Conservation (phyloP, 2,113 vertebrate genomes). For the Bubo blakistoni region DNA sequence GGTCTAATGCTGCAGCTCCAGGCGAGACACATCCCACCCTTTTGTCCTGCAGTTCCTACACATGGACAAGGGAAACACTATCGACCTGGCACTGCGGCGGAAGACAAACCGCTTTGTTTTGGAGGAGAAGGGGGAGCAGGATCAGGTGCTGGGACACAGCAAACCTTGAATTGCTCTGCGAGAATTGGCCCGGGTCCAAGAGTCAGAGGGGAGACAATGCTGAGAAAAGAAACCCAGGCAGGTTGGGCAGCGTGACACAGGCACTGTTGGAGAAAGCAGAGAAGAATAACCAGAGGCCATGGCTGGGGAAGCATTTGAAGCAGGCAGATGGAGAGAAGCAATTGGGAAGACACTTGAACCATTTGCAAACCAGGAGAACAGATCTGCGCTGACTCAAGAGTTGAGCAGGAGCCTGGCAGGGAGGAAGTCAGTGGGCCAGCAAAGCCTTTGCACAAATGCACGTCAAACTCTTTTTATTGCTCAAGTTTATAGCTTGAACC, state of each 20-base stretch:
- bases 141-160: not conserved
- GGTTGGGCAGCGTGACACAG: not conserved
- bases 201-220: not conserved
- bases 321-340: not conserved
- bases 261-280: fast-evolving
- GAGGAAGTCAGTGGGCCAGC: not conserved
- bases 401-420: not conserved
- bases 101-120: not conserved
- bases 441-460: not conserved
- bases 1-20: not conserved
- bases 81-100: fast-evolving
- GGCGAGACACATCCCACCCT: not conserved
- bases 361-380: not conserved
- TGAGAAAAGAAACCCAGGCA: not conserved
- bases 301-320: not conserved
- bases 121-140: not conserved
- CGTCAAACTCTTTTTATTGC: not conserved
- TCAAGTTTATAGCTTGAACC: not conserved
- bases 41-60: not conserved
- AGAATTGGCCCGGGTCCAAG: not conserved
- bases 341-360: fast-evolving
- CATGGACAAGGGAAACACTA: fast-evolving
- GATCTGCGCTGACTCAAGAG: fast-evolving
- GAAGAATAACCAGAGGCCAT: not conserved
- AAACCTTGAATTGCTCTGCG: not conserved